Base-by-base conservation (phyloP, 2,797 vertebrate species). In the Macropodus opercularis region DNA sequence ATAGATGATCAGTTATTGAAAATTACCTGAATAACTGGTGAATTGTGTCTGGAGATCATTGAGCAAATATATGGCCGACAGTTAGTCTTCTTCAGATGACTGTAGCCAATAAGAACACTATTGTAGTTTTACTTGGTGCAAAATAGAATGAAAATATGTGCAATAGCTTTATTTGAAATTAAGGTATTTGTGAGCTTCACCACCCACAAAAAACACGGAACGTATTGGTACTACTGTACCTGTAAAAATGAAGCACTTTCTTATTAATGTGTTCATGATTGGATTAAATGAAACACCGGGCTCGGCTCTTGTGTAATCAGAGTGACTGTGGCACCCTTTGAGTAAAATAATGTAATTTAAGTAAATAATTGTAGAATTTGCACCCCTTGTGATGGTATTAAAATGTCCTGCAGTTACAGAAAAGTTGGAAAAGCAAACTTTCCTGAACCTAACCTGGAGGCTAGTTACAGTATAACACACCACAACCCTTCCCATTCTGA, bases 371-470 rank as follows among this genome's bases (percentile, higher is more conserved):
- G 41, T 14, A 18, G 2, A 36, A 17, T 19, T n/a, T 48, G 7
- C 15, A 19, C n/a, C 17, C 9, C 1, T 0, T 13, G 34, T 6
- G 15, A n/a, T 2, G 0, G 11, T 31, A 17, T 17, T 3, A 31
- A 49, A 8, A 51, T 62, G 22, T 35, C 6, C n/a, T 26, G 39
- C 7, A 22, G 52, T 21, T 17, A 34, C 21, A 53, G 36, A 61
- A 12, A 4, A 22, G 10, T 18, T 22, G 3, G 1, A 12, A 9
- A 32, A 17, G 3, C 24, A 12, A 36, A 24, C 23, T 46, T 43
- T n/a, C 29, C 17, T 29, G 18, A 65, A 60, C 7, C n/a, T 10
- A 47, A n/a, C 32, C n/a, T 31, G 14, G 10, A 23, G 15, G 12
- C 24, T 32, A 26, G 4, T 19, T 18, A 31, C 6, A 27, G 4